These are phyloP conservation scores for Lepidurus couesii DNA, from an alignment of 1,140 invertebrate genomes.

Conservation along the genomic window DNA sequence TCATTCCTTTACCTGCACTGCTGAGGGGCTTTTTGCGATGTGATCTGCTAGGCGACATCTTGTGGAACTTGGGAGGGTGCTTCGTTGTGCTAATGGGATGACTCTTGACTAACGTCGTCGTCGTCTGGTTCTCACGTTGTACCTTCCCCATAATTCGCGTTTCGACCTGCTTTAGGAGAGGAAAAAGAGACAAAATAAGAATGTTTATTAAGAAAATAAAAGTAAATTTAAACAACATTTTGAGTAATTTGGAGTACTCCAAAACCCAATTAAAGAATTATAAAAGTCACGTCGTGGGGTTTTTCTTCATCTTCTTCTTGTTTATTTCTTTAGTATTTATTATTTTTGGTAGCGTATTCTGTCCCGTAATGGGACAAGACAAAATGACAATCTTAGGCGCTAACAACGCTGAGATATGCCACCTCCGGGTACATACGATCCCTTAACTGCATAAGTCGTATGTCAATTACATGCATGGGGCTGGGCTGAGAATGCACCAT, in stretches of 20 bases:
- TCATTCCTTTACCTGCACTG: not conserved
- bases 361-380: not conserved
- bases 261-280: no score
- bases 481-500: not conserved
- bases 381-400: not conserved
- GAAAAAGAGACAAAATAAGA: no score
- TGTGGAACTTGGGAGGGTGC: not conserved
- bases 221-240: no score
- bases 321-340: no score
- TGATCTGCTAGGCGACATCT: not conserved
- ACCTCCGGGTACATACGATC: not conserved
- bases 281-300: no score
- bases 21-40: slow-evolving; percentile 2
- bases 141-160: not conserved
- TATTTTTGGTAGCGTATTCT: not conserved
- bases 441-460: not conserved
- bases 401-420: not conserved
- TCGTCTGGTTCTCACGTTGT: not conserved
- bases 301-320: no score
- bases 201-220: no score
- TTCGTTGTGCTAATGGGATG: not conserved
- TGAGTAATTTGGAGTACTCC: no score
- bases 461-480: slow-evolving; percentile 8
- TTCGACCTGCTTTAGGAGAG: no score
- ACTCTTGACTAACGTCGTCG: not conserved